Base-by-base conservation (phyloP, 2,113 vertebrate species). In the Oxyruncus cristatus region DNA sequence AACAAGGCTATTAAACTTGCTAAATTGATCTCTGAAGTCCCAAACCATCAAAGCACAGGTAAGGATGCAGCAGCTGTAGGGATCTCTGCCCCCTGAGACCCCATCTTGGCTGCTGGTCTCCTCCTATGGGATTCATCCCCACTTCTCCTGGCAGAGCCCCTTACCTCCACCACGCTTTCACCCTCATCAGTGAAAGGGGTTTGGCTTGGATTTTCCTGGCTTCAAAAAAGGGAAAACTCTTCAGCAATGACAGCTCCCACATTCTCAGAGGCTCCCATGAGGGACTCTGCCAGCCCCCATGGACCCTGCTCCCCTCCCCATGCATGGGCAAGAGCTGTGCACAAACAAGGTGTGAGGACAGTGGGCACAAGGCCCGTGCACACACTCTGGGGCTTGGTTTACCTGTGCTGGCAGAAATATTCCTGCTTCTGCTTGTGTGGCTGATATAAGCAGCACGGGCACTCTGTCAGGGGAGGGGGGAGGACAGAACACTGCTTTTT, bases 361-460 rank as follows among this genome's bases (percentile, higher is more conserved):
- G 4, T 0, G 32, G 28, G 20, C 39, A 8, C 23, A 6, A 14
- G 63, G 32, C 9, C 39, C 15, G 0, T 1, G 1, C 12, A 12
- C 8, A 3, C 35, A 3, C 1, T 0, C 47, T 5, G 20, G 41
- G 49, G 58, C 12, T 63, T 1, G 8, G 4, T 24, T 26, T 66
- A 27, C 0, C 0, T 32, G 42, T 46, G 42, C 62, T 18, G 2
- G 13, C 30, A 56, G 49, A 27, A 52, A 8, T 3, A 22, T 5
- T 53, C 50, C 56, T 49, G 27, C 44, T 55, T 21, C 8, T 16
- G 15, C 32, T 58, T 4, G 1, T 7, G 39, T 23, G 20, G n/a
- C 41, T 62, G 62, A 15, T 32, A 26, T 44, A 88, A n/a, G 15
- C 66, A 28, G 22, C 7, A 18, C 0, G 11, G 50, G 22, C 37